phyloP scores from a whole-genome alignment of 2,113 vertebrate species.

The Corvus moneduloides region DNA sequence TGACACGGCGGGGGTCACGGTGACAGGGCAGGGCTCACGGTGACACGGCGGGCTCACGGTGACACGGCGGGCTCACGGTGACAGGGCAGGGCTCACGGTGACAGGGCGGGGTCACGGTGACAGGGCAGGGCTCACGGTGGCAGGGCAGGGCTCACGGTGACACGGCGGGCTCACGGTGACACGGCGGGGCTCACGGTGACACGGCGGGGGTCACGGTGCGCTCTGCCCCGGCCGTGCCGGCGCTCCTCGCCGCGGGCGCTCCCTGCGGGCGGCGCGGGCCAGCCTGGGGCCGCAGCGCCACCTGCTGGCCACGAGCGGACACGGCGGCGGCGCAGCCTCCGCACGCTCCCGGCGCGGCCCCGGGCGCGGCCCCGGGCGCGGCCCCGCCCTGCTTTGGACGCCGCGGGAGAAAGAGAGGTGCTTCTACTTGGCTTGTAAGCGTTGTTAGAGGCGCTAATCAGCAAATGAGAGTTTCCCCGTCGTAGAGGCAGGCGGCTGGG shows the following conservation, averaged over 20 bases:
- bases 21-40: too few species aligned
- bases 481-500: not conserved
- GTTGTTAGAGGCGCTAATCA: not conserved
- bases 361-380: accelerated
- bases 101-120: too few species aligned
- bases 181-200: not conserved
- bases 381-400: not conserved
- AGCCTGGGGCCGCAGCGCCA: not conserved
- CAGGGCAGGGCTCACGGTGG: too few species aligned
- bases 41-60: too few species aligned
- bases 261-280: not conserved
- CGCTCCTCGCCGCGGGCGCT: too few species aligned
- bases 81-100: too few species aligned
- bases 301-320: not conserved
- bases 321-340: not conserved
- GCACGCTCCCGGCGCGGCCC: not conserved
- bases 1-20: too few species aligned
- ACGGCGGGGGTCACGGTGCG: too few species aligned
- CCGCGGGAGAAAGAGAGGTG: not conserved
- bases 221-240: too few species aligned
- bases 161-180: too few species aligned
- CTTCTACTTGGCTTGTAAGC: not conserved
- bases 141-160: not conserved
- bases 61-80: too few species aligned
- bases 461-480: not conserved